Percentiles rank a stretch among this genome's conserved stretches.
These are phyloP conservation scores for Acholoe squamosa DNA, from an alignment of 2,888 invertebrate species.

Conservation along the genomic window DNA sequence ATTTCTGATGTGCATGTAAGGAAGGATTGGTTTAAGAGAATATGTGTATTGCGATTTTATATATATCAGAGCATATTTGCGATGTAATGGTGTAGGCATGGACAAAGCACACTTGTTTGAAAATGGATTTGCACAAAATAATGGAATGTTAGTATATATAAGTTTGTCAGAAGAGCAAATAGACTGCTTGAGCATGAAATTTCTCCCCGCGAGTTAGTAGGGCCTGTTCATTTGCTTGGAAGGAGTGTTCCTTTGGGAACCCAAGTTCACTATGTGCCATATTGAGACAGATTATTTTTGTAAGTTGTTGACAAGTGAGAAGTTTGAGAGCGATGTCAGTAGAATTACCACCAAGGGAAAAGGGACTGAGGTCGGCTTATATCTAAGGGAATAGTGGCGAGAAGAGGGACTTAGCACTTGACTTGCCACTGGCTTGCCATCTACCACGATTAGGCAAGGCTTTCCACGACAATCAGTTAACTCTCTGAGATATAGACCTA, in stretches of 20 bases:
- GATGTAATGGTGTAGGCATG: slow-evolving; percentile 52
- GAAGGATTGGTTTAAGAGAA: slow-evolving; percentile 30
- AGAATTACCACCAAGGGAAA: slow-evolving; percentile 18
- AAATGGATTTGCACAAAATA: slow-evolving; percentile 43
- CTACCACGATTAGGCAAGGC: slow-evolving; percentile 47
- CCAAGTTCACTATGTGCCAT: slow-evolving; percentile 57
- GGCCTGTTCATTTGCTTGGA: slow-evolving; percentile 55
- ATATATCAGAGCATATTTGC: slow-evolving; percentile 35
- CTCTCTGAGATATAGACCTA: not conserved
- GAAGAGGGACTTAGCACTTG: not conserved
- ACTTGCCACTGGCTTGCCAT: slow-evolving; percentile 42
- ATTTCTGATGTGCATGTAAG: slow-evolving; percentile 55
- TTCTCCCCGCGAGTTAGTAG: not conserved
- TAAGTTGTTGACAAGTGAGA: slow-evolving; percentile 49
- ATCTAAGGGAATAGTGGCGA: slow-evolving; percentile 35
- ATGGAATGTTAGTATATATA: slow-evolving; percentile 28
- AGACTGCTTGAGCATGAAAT: slow-evolving; percentile 28
- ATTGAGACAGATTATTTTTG: slow-evolving; percentile 62
- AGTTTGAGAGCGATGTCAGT: slow-evolving; percentile 3
- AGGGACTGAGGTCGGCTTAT: slow-evolving; percentile 32
- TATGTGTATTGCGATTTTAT: slow-evolving; percentile 4
- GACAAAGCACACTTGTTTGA: slow-evolving; percentile 37
- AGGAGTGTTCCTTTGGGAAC: slow-evolving; percentile 50
- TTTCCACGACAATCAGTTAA: not conserved
- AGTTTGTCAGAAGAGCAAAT: slow-evolving; percentile 6